phyloP scores from a whole-genome alignment of 2,113 vertebrate species.

The Macaca mulatta region DNA sequence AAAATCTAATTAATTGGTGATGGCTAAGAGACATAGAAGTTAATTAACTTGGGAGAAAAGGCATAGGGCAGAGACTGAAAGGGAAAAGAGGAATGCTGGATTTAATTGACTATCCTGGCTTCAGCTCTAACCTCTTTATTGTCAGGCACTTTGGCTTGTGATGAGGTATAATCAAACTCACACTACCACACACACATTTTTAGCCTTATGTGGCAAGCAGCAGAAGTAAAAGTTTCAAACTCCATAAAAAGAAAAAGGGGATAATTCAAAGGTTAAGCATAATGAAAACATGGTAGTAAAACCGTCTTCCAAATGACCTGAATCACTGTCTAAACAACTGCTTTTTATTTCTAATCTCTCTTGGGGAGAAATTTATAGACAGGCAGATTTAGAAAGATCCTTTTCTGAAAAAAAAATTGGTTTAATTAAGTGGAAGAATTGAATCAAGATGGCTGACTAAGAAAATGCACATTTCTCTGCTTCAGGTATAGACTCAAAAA shows the following conservation, averaged over 20 bases:
- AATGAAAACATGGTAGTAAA: not conserved
- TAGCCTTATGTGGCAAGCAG: not conserved
- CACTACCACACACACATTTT: not conserved
- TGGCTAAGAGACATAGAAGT: not conserved
- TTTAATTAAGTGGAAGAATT: not conserved
- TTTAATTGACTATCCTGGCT: not conserved
- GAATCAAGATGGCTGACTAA: not conserved
- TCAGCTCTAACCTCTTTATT: not conserved
- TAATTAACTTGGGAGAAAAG: conserved; percentile 47
- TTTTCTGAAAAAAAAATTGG: not conserved
- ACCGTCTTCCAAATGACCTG: not conserved
- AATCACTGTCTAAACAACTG: not conserved
- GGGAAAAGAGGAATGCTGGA: not conserved
- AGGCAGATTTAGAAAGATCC: not conserved
- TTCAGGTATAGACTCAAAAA: not conserved
- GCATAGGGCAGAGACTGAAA: not conserved
- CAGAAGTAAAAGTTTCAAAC: not conserved
- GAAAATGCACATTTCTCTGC: not conserved
- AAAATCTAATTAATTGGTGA: conserved; percentile 27
- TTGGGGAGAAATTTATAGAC: not conserved
- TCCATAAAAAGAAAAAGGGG: not conserved
- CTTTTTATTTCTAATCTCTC: not conserved
- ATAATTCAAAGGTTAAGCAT: not conserved
- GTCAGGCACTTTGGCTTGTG: not conserved
- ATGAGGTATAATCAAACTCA: not conserved